Evolutionary conservation across 2,113 vertebrate genomes (phyloP).

Genomic region (Setophaga kirtlandii): DNA sequence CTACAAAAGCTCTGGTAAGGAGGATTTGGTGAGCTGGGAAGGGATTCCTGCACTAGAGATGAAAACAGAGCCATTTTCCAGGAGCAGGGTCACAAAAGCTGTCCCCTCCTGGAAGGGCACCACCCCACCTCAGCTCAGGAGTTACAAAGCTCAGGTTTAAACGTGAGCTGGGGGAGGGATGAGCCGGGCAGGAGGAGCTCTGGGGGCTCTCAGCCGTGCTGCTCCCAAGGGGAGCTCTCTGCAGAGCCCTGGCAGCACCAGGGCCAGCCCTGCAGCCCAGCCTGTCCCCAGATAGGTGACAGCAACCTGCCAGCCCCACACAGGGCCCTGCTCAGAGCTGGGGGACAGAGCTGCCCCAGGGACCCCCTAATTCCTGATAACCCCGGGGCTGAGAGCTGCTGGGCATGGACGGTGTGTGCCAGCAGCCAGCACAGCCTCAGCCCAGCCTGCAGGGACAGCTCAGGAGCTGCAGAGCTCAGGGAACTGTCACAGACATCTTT

Average conservation of each 20-base stretch:
- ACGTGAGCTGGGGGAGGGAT: neutral
- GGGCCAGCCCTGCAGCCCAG: neutral
- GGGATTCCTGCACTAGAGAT: neutral
- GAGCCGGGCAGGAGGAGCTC: neutral
- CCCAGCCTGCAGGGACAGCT: neutral
- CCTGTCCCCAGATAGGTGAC: neutral
- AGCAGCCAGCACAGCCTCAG: accelerated
- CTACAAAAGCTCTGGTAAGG: too few species aligned
- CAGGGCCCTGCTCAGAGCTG: neutral
- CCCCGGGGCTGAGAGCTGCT: neutral
- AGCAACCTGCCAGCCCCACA: neutral
- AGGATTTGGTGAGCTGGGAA: neutral
- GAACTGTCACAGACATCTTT: too few species aligned
- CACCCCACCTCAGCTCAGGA: accelerated
- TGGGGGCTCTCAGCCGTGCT: neutral
- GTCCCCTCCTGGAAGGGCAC: neutral
- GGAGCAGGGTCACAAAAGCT: neutral
- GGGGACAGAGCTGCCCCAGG: too few species aligned
- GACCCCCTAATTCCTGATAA: accelerated
- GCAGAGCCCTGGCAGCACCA: neutral
- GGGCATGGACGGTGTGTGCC: neutral
- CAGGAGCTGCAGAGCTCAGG: neutral
- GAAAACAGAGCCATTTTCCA: neutral
- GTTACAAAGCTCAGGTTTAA: neutral
- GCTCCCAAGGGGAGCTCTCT: neutral